Evolutionary conservation across 2,797 vertebrate species (phyloP), one percentile per base, ranked within the genome.

Genomic region (Tachyglossus aculeatus): DNA sequence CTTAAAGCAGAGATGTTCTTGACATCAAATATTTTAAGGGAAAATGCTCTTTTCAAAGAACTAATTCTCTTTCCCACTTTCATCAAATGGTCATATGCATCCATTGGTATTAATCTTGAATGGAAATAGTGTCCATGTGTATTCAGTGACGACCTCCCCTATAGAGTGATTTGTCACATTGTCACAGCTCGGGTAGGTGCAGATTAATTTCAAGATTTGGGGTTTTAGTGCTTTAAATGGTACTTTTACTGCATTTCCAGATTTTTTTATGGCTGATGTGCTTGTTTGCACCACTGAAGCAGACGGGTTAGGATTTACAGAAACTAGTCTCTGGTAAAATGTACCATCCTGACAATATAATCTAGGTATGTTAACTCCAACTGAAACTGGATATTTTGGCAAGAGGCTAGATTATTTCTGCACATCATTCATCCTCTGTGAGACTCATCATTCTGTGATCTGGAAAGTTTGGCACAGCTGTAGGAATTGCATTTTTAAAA

Each of bases 161-260:
- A 40, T 57, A 51, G 55, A 10, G 3, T 1, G 2, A 22, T 53
- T 48, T 60, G 39, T 44, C 11, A 27, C 44, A n/a, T n/a, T n/a
- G n/a, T 40, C 12, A 11, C 4, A 56, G 63, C 45, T 34, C 3
- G 4, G 21, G 61, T 62, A 36, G 71, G n/a, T 18, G 27, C 38
- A 54, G 54, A 79, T 53, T 59, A 68, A 59, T 67, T 71, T 53
- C 56, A 24, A 56, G 9, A 24, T 62, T 77, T 38, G 29, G 32
- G 4, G 65, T 57, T 59, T 72, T 59, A 57, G 10, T 31, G 59
- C 67, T 62, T 41, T 39, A 70, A 72, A 14, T 12, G 74, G 6
- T 57, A 55, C 60, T 61, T 59, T 11, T 18, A 19, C 31, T 74
- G 68, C 60, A 69, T 56, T 62, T 63, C 16, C 32, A 38, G 25